Conservation (phyloP, 2,888 invertebrate species). For the Stenolophus ochropezus region DNA sequence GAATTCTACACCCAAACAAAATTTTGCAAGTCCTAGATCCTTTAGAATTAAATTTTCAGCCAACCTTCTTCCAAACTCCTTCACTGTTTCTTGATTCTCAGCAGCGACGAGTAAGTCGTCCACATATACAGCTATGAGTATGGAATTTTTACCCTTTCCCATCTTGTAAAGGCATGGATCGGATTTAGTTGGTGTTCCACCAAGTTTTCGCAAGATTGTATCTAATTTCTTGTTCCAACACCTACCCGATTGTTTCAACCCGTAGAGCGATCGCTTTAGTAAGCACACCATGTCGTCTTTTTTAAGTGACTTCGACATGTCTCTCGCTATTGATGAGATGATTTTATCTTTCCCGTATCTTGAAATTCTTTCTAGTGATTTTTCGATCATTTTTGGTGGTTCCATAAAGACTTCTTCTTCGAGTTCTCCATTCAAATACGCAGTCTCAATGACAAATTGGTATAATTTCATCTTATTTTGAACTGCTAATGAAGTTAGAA, state of each 20-base stretch:
- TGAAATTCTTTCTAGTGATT: conserved; percentile 47
- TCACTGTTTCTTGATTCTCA: conserved; percentile 53
- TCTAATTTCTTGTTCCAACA: conserved; percentile 52
- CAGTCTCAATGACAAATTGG: conserved; percentile 62
- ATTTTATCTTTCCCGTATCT: background rate
- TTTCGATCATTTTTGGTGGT: conserved; percentile 37
- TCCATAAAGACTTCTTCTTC: conserved; percentile 44
- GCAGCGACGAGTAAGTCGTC: conserved; percentile 57
- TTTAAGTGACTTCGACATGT: too few relatives aligned
- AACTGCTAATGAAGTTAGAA: conserved; percentile 63
- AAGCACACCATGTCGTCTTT: too few relatives aligned
- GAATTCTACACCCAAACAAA: background rate
- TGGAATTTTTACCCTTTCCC: background rate
- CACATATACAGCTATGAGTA: conserved; percentile 57
- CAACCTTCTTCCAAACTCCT: too few relatives aligned
- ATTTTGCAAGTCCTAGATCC: background rate
- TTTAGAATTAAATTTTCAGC: too few relatives aligned
- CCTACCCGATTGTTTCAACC: conserved; percentile 60
- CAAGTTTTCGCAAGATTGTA: background rate
- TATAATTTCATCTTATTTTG: conserved; percentile 60
- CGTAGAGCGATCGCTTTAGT: too few relatives aligned
- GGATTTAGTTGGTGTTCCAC: conserved; percentile 20
- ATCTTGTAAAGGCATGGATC: conserved; percentile 17
- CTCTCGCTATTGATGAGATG: background rate
- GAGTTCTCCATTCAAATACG: conserved; percentile 37